These are phyloP conservation scores for Rachycentron canadum DNA, from an alignment of 2,797 vertebrate genomes.

Conservation along the genomic window DNA sequence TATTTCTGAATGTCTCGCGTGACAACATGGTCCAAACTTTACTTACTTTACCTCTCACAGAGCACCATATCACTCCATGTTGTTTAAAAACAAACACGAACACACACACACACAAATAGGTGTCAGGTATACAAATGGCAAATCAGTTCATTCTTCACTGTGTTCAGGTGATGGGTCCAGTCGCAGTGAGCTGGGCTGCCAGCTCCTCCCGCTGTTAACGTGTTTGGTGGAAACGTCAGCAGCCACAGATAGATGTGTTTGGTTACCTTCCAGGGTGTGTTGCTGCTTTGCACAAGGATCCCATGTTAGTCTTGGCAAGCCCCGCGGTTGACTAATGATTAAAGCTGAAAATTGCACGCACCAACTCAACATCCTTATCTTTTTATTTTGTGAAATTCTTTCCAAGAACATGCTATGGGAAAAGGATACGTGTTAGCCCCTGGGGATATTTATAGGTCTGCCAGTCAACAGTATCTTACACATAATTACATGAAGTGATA, in stretches of 20 bases:
- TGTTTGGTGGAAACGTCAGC: constrained; percentile 66
- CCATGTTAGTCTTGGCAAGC: constrained; percentile 77
- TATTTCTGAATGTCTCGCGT: background rate
- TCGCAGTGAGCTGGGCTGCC: background rate
- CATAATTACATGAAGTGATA: background rate
- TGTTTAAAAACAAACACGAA: too few relatives aligned
- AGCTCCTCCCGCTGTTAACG: constrained; percentile 15
- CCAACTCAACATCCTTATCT: constrained; percentile 22
- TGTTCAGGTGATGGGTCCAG: background rate
- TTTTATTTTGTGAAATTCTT: constrained; percentile 20
- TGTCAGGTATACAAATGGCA: background rate
- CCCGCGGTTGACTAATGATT: constrained; percentile 57
- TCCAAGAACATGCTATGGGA: background rate
- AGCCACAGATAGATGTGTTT: constrained; percentile 37
- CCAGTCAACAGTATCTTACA: background rate
- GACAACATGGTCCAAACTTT: background rate
- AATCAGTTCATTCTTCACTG: background rate
- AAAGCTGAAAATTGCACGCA: constrained; percentile 16
- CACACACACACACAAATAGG: background rate
- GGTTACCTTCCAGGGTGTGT: constrained; percentile 68
- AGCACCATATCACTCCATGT: constrained; percentile 18
- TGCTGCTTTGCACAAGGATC: constrained; percentile 44
- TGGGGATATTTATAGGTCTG: background rate
- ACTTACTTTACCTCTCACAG: constrained; percentile 52
- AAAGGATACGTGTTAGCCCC: background rate